A percentile compares a stretch with the other conserved stretches of the same genome.
Conservation (phyloP, 2,888 invertebrate genomes). For the Lacanobia oleracea region DNA sequence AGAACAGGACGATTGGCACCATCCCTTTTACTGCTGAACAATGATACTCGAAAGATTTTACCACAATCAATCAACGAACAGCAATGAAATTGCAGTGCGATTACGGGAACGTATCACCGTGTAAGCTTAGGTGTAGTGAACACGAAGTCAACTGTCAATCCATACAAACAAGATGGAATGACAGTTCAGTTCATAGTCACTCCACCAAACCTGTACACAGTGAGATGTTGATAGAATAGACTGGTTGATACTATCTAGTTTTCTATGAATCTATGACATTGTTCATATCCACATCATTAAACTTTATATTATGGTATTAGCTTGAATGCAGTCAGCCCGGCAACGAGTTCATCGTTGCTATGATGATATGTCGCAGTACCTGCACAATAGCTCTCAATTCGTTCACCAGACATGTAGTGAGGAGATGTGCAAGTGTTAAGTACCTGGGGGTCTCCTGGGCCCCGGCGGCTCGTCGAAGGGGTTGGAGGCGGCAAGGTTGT, state of each 20-base stretch:
- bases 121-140: too few species aligned
- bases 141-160: too few species aligned
- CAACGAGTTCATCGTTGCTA: not conserved
- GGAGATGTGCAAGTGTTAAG: slow-evolving; percentile 78
- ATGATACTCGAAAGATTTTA: not conserved
- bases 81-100: too few species aligned
- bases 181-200: too few species aligned
- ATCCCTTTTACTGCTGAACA: not conserved
- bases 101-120: too few species aligned
- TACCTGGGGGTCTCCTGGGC: slow-evolving; percentile 89
- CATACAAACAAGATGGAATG: too few species aligned
- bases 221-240: too few species aligned
- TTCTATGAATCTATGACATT: not conserved
- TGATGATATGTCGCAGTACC: not conserved
- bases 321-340: not conserved
- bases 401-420: slow-evolving; percentile 67
- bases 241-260: not conserved
- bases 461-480: slow-evolving; percentile 95
- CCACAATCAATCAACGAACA: too few species aligned
- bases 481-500: slow-evolving; percentile 96
- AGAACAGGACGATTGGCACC: too few species aligned
- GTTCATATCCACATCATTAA: not conserved
- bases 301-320: not conserved
- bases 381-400: slow-evolving; percentile 10
- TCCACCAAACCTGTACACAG: too few species aligned